These are phyloP conservation scores for Himalopsyche kuldschensis DNA, from an alignment of 2,888 invertebrate species.

Conservation along the genomic window DNA sequence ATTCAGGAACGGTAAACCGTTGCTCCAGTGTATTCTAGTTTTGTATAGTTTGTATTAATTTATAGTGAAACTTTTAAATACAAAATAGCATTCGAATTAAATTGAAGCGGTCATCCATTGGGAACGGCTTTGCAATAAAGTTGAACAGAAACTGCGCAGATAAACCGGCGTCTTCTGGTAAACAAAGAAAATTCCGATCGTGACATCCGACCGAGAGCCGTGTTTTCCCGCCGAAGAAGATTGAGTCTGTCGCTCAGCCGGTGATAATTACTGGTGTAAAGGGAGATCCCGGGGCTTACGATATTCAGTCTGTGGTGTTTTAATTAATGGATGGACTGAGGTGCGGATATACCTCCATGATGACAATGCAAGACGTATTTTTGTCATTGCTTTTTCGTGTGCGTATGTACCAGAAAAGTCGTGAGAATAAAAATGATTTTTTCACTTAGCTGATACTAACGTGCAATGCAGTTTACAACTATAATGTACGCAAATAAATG, in stretches of 20 bases:
- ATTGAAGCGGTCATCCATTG: background rate
- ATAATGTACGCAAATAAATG: too few species aligned
- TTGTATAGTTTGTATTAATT: too few species aligned
- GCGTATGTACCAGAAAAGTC: too few species aligned
- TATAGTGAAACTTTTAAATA: too few species aligned
- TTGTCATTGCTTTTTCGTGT: too few species aligned
- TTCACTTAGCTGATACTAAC: too few species aligned
- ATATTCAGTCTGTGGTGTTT: background rate
- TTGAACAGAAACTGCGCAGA: background rate
- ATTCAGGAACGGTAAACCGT: too few species aligned
- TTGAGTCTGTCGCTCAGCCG: constrained; percentile 38
- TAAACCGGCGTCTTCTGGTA: constrained; percentile 4
- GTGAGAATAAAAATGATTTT: too few species aligned
- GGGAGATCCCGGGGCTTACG: background rate
- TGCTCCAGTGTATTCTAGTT: too few species aligned
- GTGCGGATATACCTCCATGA: background rate
- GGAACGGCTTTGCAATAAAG: background rate
- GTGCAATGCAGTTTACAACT: too few species aligned
- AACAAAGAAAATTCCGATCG: constrained; percentile 37
- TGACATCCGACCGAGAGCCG: constrained; percentile 27
- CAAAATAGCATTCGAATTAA: too few species aligned
- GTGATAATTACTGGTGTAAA: constrained; percentile 27
- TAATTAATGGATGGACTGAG: background rate
- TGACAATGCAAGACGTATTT: background rate
- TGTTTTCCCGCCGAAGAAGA: constrained; percentile 28